Conservation (phyloP, 2,888 invertebrate genomes). For the Escarpia spicata region DNA sequence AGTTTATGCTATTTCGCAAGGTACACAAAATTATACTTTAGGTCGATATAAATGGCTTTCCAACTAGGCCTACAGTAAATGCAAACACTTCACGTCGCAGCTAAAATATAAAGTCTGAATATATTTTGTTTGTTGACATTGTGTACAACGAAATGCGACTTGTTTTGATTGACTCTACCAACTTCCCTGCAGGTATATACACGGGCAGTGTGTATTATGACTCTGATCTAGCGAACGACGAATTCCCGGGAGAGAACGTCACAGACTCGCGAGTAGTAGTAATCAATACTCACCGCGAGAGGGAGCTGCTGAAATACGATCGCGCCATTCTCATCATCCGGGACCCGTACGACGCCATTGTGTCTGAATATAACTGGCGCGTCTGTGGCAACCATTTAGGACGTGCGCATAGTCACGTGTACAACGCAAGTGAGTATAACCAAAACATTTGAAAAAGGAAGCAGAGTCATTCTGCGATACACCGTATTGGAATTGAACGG, state of each 20-base stretch:
- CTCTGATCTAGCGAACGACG: background rate
- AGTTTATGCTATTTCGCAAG: too few species aligned
- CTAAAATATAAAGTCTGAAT: too few species aligned
- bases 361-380: conserved; percentile 10
- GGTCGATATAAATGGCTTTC: too few species aligned
- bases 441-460: too few species aligned
- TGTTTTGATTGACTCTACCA: background rate
- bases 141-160: background rate
- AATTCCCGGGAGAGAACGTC: background rate
- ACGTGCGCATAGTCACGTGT: background rate
- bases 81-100: background rate
- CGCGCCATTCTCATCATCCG: conserved; percentile 12
- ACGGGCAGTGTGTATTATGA: background rate
- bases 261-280: background rate
- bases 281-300: background rate
- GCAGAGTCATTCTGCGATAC: too few species aligned
- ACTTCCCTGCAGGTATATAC: background rate
- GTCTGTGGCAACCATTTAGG: background rate
- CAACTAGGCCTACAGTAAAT: background rate
- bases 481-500: too few species aligned
- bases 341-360: conserved; percentile 11
- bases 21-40: too few species aligned
- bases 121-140: background rate
- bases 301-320: background rate
- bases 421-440: background rate